These are phyloP conservation scores for Cyphomyrus discorhynchus DNA, from an alignment of 2,113 vertebrate species.

Conservation along the genomic window DNA sequence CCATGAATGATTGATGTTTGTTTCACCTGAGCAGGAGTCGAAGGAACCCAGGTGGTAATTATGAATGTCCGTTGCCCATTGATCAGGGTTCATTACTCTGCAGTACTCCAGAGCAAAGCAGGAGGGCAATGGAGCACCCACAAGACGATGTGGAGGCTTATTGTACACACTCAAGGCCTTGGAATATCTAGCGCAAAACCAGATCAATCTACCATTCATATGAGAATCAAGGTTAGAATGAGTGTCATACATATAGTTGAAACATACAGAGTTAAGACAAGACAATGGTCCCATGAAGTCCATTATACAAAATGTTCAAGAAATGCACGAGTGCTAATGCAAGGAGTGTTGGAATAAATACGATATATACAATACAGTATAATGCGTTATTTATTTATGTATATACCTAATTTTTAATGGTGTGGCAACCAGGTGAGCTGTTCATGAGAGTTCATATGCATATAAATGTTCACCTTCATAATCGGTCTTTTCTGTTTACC, in stretches of 20 bases:
- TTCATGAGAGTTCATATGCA: neutral
- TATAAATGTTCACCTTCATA: neutral
- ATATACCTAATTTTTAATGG: neutral
- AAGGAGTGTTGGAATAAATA: neutral
- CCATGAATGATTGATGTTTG: constrained; percentile 31
- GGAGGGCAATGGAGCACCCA: neutral
- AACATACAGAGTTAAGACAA: neutral
- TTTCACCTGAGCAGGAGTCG: constrained; percentile 25
- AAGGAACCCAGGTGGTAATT: constrained; percentile 1
- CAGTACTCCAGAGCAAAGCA: neutral
- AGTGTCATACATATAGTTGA: neutral
- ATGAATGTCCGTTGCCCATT: constrained; percentile 23
- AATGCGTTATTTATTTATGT: neutral
- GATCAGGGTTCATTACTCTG: constrained; percentile 18
- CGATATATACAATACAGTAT: neutral
- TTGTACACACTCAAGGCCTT: neutral
- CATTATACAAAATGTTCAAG: neutral
- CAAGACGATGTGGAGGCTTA: neutral
- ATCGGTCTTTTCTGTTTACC: neutral
- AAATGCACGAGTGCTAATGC: neutral
- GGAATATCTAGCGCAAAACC: neutral
- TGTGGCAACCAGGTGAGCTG: neutral
- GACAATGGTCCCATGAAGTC: neutral
- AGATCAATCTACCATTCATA: neutral
- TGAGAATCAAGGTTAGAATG: neutral